A percentile compares a stretch with the other conserved stretches of the same genome.
These are phyloP conservation scores for Drosophila basisetae DNA, from an alignment of 2,888 invertebrate species.

Conservation along the genomic window DNA sequence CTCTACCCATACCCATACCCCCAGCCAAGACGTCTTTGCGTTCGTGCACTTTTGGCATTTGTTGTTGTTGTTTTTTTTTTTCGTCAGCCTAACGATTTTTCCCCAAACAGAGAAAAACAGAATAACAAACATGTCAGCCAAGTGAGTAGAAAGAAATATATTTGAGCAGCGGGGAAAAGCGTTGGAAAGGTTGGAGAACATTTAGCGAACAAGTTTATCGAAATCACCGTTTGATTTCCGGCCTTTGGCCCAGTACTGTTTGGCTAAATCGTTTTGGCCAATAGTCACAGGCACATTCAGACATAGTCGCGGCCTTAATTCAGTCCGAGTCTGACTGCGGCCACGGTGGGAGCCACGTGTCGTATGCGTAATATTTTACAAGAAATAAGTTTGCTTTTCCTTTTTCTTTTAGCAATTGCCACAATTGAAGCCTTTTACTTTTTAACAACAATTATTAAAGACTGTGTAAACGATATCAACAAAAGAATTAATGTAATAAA, in stretches of 20 bases:
- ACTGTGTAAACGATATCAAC: slow-evolving; percentile 68
- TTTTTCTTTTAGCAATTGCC: slow-evolving; percentile 35
- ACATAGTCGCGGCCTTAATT: slow-evolving; percentile 35
- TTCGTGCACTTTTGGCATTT: slow-evolving; percentile 77
- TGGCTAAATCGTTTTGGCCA: slow-evolving; percentile 8
- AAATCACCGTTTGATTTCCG: slow-evolving; percentile 65
- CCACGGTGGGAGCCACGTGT: slow-evolving; percentile 58
- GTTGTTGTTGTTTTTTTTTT: slow-evolving; percentile 46
- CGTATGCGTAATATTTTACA: slow-evolving; percentile 61
- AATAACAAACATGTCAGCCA: slow-evolving; percentile 51
- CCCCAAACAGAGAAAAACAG: slow-evolving; percentile 49
- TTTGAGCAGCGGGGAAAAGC: slow-evolving; percentile 12
- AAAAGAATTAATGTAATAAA: slow-evolving; percentile 10
- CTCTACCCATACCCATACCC: background rate
- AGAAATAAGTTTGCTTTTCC: background rate
- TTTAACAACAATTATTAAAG: slow-evolving; percentile 55
- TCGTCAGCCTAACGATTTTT: slow-evolving; percentile 77
- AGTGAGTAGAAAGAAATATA: slow-evolving; percentile 7
- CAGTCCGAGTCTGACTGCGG: slow-evolving; percentile 60
- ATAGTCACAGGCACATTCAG: background rate
- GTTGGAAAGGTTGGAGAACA: slow-evolving; percentile 19
- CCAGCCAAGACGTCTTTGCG: slow-evolving; percentile 11
- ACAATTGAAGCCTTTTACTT: slow-evolving; percentile 65
- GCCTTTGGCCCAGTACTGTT: slow-evolving; percentile 53
- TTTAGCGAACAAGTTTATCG: slow-evolving; percentile 47